Evolutionary conservation across 2,113 vertebrate genomes (phyloP).

Genomic region (Rhinopomastus cyanomelas): DNA sequence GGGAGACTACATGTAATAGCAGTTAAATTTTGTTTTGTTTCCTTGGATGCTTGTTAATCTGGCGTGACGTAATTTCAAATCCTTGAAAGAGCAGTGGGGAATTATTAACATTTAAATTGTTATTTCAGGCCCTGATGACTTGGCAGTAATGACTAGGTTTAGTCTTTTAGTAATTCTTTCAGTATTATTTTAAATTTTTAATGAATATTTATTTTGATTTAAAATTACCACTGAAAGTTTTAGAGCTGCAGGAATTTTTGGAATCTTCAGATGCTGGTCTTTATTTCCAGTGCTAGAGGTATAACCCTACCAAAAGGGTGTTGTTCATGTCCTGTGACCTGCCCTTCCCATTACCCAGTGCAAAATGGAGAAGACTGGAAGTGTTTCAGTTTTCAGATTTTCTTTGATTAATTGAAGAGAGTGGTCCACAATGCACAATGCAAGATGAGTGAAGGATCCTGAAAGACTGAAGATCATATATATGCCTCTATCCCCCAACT

Average conservation of each 20-base stretch:
- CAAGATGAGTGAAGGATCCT: background rate
- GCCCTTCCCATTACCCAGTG: background rate
- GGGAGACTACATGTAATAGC: background rate
- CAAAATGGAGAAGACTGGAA: background rate
- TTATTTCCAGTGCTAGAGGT: background rate
- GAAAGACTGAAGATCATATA: background rate
- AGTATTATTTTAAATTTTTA: background rate
- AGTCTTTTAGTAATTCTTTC: background rate
- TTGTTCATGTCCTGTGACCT: background rate
- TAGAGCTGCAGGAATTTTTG: background rate
- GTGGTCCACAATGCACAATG: too few species aligned
- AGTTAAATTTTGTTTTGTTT: background rate
- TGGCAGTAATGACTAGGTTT: background rate
- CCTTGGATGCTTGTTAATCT: background rate
- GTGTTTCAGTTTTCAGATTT: background rate
- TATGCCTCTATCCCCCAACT: background rate
- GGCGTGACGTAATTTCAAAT: background rate
- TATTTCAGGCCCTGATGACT: background rate
- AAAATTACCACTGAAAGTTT: background rate
- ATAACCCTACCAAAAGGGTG: background rate
- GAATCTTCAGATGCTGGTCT: background rate
- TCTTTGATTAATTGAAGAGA: background rate
- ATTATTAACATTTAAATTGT: background rate
- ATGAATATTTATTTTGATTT: background rate
- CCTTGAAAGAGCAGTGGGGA: background rate